Percentiles rank a stretch among this genome's conserved stretches.
Conservation (phyloP, 2,797 vertebrate species). For the Poecilia picta region DNA sequence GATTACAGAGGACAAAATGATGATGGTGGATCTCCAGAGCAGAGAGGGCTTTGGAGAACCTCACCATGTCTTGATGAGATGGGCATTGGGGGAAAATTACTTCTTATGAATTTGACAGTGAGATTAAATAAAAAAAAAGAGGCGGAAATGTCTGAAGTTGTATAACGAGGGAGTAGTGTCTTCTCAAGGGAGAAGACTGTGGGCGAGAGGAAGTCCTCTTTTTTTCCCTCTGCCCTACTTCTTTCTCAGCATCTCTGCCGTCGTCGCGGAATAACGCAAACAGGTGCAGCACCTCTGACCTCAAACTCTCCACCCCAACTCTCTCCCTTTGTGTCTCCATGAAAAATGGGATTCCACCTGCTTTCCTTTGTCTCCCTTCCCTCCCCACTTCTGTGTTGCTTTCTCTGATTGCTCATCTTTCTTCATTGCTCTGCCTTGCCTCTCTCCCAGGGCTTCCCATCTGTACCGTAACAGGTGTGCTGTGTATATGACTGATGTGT, state of each 20-base stretch:
- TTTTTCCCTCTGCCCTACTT: not conserved
- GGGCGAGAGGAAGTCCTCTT: conserved; percentile 42
- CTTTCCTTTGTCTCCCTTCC: conserved; percentile 40
- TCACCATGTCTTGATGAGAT: conserved; percentile 46
- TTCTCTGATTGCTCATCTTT: conserved; percentile 69
- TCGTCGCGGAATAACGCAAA: conserved; percentile 41
- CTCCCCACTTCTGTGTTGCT: conserved; percentile 48
- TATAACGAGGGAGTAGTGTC: conserved; percentile 31
- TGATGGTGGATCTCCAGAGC: conserved; percentile 46
- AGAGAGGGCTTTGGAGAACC: conserved; percentile 31
- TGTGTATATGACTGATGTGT: conserved; percentile 67
- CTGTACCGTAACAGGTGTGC: conserved; percentile 78
- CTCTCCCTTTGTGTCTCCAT: conserved; percentile 24
- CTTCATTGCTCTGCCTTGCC: conserved; percentile 66
- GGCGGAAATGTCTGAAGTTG: conserved; percentile 12
- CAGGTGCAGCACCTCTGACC: conserved; percentile 38
- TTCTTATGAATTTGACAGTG: conserved; percentile 19
- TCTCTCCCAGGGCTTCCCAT: conserved; percentile 72
- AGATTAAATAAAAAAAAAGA: conserved; percentile 11
- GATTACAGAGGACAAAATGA: conserved; percentile 54
- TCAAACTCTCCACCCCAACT: not conserved
- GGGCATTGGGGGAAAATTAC: conserved; percentile 48
- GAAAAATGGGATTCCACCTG: conserved; percentile 49
- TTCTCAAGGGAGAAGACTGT: conserved; percentile 35
- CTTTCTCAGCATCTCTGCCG: conserved; percentile 12